Evolutionary conservation across 1,140 invertebrate species (phyloP).

Genomic region (Dendrolimus punctatus): DNA sequence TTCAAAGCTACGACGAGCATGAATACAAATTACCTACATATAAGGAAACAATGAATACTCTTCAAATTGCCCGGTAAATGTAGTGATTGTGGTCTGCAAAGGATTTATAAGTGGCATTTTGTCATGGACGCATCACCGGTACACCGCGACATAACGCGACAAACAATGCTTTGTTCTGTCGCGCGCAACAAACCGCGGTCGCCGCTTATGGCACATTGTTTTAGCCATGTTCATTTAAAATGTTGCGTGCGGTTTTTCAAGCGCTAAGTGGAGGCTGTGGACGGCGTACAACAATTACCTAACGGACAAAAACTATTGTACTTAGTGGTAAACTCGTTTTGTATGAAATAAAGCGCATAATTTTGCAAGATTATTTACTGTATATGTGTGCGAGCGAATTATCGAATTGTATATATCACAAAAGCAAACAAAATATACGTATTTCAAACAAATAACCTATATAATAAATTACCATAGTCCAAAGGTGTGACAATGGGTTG

Average conservation of each 20-base stretch:
- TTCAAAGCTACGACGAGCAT: too few relatives aligned
- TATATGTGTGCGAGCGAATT: too few relatives aligned
- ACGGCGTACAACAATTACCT: slow-evolving; percentile 10
- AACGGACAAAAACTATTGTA: background rate
- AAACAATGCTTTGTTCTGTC: slow-evolving; percentile 18
- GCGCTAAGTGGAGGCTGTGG: background rate
- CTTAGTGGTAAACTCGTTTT: too few relatives aligned
- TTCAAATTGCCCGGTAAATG: too few relatives aligned
- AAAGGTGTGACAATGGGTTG: too few relatives aligned
- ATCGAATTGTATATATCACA: too few relatives aligned
- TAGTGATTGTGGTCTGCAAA: background rate
- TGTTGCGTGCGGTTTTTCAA: slow-evolving; percentile 18
- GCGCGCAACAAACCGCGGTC: slow-evolving; percentile 8
- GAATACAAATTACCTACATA: too few relatives aligned
- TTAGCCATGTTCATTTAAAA: slow-evolving; percentile 17
- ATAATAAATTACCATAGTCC: too few relatives aligned
- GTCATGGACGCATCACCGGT: slow-evolving; percentile 5
- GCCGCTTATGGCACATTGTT: slow-evolving; percentile 25
- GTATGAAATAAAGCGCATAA: too few relatives aligned
- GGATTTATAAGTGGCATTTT: slow-evolving; percentile 14
- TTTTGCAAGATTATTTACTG: too few relatives aligned
- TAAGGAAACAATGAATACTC: background rate
- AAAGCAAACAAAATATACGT: too few relatives aligned
- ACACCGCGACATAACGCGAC: slow-evolving; percentile 8
- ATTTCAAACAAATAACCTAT: too few relatives aligned